phyloP scores from a whole-genome alignment of 1,140 invertebrate genomes.

The Grapholita molesta region DNA sequence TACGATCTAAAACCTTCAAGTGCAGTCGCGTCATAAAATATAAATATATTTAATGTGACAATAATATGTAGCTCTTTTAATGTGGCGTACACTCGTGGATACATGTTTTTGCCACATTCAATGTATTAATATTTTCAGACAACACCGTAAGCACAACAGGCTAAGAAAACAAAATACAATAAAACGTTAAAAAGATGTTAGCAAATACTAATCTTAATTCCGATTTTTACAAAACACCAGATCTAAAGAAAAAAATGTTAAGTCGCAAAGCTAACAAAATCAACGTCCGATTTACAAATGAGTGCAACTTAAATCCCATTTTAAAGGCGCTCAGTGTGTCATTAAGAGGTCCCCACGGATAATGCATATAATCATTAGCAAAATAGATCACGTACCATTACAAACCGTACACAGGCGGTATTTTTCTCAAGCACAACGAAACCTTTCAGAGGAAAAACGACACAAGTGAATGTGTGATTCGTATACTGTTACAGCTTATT shows the following conservation, averaged over 20 bases:
- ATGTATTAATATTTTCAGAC: too few species aligned
- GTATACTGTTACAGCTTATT: neutral
- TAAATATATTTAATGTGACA: too few species aligned
- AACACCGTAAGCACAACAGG: too few species aligned
- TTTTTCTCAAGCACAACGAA: conserved; percentile 24
- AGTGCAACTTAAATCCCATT: conserved; percentile 1
- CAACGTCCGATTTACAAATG: conserved; percentile 1
- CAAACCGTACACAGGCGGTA: conserved; percentile 22
- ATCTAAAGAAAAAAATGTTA: neutral
- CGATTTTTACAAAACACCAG: too few species aligned
- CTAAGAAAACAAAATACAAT: too few species aligned
- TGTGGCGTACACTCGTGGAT: too few species aligned
- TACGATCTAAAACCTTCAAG: too few species aligned
- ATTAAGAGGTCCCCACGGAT: neutral
- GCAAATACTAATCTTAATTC: neutral
- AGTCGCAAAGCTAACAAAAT: neutral
- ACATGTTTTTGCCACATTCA: too few species aligned
- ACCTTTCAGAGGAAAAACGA: neutral
- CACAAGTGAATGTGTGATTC: neutral
- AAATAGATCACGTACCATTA: conserved; percentile 35
- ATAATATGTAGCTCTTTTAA: too few species aligned
- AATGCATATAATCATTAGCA: conserved; percentile 19
- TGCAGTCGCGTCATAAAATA: too few species aligned
- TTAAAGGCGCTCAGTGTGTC: conserved; percentile 2
- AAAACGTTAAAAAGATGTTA: too few species aligned